Evolutionary conservation across 35 echinoderm and acorn worm genomes (phyloP).

Genomic region (Heliocidaris erythrogramma): DNA sequence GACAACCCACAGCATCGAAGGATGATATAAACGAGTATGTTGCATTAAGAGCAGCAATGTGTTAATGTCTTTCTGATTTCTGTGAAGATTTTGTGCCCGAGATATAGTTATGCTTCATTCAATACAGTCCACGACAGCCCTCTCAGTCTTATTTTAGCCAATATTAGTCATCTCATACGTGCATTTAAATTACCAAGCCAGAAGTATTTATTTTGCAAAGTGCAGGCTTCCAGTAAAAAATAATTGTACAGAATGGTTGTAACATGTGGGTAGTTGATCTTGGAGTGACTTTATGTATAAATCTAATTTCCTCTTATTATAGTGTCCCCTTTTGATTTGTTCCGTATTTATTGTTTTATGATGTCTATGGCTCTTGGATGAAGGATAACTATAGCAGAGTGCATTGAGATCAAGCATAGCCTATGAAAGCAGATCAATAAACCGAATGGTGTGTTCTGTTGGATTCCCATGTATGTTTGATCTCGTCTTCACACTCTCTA

Average conservation of each 20-base stretch:
- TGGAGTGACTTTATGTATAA: neutral
- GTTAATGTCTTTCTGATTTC: neutral
- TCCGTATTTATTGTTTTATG: neutral
- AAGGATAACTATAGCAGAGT: slow-evolving; percentile 9
- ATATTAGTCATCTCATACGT: neutral
- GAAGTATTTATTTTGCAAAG: neutral
- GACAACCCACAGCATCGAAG: neutral
- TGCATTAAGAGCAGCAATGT: neutral
- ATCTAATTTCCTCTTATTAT: neutral
- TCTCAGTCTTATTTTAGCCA: neutral
- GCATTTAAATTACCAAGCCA: neutral
- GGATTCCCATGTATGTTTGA: neutral
- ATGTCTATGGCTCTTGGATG: neutral
- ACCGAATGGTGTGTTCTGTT: slow-evolving; percentile 40
- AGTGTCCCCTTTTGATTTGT: neutral
- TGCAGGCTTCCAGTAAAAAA: neutral
- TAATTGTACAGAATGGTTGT: neutral
- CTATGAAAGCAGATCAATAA: slow-evolving; percentile 37
- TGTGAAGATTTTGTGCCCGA: neutral
- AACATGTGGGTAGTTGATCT: neutral
- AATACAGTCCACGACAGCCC: neutral
- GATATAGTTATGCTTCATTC: slow-evolving; percentile 17
- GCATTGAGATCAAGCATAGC: neutral
- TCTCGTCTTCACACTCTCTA: neutral
- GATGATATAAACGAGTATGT: too few relatives aligned